These are phyloP conservation scores for Colistium nudipinnis DNA, from an alignment of 2,113 vertebrate species.

Conservation along the genomic window DNA sequence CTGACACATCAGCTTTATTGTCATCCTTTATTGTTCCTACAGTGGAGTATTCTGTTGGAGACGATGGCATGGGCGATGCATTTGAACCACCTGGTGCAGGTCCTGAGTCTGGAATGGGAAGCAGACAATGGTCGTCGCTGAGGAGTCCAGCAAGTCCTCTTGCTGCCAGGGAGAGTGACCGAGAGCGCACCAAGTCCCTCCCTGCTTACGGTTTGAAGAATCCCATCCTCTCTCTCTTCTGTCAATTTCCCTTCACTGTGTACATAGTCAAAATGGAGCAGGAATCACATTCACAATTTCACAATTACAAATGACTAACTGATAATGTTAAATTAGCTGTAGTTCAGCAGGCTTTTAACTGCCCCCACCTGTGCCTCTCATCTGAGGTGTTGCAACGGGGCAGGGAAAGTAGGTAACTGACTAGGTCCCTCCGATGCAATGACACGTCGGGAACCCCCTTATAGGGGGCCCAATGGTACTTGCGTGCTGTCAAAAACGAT, in stretches of 20 bases:
- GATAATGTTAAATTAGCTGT: too few relatives aligned
- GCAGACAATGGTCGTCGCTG: constrained; percentile 78
- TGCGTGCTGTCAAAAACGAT: too few relatives aligned
- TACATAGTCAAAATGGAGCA: neutral
- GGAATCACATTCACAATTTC: neutral
- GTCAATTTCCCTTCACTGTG: neutral
- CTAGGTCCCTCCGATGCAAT: too few relatives aligned
- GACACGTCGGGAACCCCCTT: too few relatives aligned
- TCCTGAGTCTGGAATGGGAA: constrained; percentile 31
- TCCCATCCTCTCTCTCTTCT: neutral
- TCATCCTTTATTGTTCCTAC: constrained; percentile 1
- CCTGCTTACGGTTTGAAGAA: constrained; percentile 77
- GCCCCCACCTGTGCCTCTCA: too few relatives aligned
- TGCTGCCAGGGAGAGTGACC: constrained; percentile 71
- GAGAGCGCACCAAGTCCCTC: constrained; percentile 85
- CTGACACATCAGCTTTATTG: neutral
- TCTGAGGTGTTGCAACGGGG: too few relatives aligned
- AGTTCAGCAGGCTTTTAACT: too few relatives aligned
- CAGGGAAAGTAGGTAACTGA: too few relatives aligned
- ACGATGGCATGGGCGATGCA: constrained; percentile 70
- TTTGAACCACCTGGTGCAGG: constrained; percentile 71
- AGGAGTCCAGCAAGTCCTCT: constrained; percentile 74
- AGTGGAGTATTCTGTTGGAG: constrained; percentile 76
- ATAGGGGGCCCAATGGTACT: too few relatives aligned
- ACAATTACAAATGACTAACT: too few relatives aligned